Evolutionary conservation across 2,888 invertebrate genomes (phyloP).

Genomic region (Amphiduros pacificus): DNA sequence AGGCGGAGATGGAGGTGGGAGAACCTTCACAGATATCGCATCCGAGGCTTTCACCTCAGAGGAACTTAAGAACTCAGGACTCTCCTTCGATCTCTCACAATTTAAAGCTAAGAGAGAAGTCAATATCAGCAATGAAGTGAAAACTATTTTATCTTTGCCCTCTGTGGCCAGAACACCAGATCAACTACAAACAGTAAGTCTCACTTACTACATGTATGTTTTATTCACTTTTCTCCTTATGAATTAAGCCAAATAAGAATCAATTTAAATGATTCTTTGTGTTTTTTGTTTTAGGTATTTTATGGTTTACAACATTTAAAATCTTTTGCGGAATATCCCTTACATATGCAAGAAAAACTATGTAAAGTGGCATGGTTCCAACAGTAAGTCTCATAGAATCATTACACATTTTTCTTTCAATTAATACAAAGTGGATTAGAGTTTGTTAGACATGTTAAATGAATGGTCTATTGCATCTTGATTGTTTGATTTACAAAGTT

Average conservation of each 20-base stretch:
- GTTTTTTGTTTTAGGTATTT: constrained; percentile 40
- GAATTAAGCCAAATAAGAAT: no score
- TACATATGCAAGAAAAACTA: constrained; percentile 57
- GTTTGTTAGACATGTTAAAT: no score
- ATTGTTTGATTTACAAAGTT: no score
- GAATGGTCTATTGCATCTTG: no score
- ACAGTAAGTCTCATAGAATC: constrained; percentile 40
- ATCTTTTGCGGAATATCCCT: constrained; percentile 55
- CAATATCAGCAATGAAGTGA: constrained; percentile 48
- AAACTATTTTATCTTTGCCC: constrained; percentile 44
- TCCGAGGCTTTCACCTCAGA: constrained; percentile 36
- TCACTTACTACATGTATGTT: no score
- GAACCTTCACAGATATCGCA: constrained; percentile 45
- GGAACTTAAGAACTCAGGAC: constrained; percentile 40
- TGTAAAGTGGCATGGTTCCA: constrained; percentile 56
- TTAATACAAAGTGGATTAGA: neutral
- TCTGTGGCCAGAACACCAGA: constrained; percentile 43
- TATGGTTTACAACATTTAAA: constrained; percentile 51
- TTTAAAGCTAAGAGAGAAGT: constrained; percentile 55
- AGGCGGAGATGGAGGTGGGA: constrained; percentile 5
- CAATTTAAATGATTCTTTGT: no score
- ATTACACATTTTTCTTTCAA: neutral
- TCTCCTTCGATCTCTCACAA: constrained; percentile 50
- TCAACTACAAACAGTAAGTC: constrained; percentile 51
- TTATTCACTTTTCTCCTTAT: no score